phyloP scores from a whole-genome alignment of 1,140 invertebrate genomes.

The Macrocentrus cingulum region DNA sequence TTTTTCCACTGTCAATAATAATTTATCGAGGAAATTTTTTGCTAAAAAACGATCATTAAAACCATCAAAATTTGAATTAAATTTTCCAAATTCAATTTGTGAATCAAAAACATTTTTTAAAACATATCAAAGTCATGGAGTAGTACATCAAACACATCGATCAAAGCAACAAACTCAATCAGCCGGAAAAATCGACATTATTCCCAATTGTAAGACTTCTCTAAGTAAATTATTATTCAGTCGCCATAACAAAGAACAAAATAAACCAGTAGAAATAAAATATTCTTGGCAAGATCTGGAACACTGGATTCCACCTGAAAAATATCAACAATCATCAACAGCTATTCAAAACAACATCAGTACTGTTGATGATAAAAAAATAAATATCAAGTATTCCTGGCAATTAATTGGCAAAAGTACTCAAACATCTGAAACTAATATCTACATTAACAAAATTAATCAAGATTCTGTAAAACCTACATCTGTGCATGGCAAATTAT shows the following conservation, averaged over 20 bases:
- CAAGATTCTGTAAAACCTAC: too few relatives aligned
- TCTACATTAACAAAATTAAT: slow-evolving; percentile 17
- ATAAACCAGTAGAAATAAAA: slow-evolving; percentile 15
- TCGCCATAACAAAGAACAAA: background rate
- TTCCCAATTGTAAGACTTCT: slow-evolving; percentile 1
- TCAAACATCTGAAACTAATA: slow-evolving; percentile 32
- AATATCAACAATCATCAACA: slow-evolving; percentile 17
- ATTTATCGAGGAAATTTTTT: too few relatives aligned
- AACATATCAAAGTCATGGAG: slow-evolving; percentile 8
- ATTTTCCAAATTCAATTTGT: slow-evolving; percentile 14
- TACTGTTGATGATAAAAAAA: background rate
- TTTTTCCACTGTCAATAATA: too few relatives aligned
- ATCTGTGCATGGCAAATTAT: slow-evolving; percentile 12
- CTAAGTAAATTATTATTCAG: background rate
- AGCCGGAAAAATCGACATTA: too few relatives aligned
- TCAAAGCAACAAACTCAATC: background rate
- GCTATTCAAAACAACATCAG: background rate
- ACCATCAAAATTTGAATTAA: background rate
- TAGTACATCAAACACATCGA: background rate
- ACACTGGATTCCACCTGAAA: slow-evolving; percentile 20
- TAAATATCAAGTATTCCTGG: slow-evolving; percentile 41
- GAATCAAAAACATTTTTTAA: background rate
- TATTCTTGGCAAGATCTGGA: slow-evolving; percentile 30
- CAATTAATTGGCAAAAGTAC: slow-evolving; percentile 34
- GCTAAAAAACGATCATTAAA: background rate